These are phyloP conservation scores for Tetranychus truncatus DNA, from an alignment of 2,888 invertebrate species.

Conservation along the genomic window DNA sequence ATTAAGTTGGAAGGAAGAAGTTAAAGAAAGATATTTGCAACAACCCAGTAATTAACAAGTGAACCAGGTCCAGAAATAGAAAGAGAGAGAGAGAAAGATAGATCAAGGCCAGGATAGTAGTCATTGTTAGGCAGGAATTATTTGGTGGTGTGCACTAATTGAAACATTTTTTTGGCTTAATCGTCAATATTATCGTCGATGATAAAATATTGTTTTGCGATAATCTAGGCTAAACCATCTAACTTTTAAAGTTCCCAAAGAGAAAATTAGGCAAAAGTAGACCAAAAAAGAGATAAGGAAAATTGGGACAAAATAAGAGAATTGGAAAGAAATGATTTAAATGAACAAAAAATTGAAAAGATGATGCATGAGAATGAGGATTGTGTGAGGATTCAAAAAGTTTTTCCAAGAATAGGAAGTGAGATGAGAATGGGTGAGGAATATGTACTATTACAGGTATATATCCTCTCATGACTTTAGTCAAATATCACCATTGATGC, in stretches of 20 bases:
- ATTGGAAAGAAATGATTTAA: not conserved
- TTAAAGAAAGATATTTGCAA: not conserved
- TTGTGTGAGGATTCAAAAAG: not conserved
- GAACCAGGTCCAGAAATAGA: not conserved
- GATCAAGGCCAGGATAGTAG: constrained; percentile 1
- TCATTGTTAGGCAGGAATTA: not conserved
- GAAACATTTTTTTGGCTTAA: not conserved
- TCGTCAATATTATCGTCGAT: not conserved
- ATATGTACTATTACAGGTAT: not conserved
- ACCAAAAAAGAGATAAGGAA: not conserved
- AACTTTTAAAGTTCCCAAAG: not conserved
- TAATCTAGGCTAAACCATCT: not conserved
- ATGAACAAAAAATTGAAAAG: not conserved
- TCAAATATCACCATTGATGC: not conserved
- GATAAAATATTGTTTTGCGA: not conserved
- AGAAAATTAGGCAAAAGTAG: not conserved
- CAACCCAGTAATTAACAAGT: not conserved
- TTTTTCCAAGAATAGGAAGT: not conserved
- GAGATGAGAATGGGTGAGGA: constrained; percentile 1
- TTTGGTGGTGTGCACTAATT: not conserved
- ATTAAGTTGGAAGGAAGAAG: not conserved
- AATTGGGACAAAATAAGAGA: not conserved
- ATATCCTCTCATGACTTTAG: constrained; percentile 1
- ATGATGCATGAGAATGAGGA: not conserved
- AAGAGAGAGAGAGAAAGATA: not conserved